Percentiles rank a stretch among this genome's conserved stretches.
phyloP scores from a whole-genome alignment of 2,797 vertebrate species.

The Lycodopsis pacificus region DNA sequence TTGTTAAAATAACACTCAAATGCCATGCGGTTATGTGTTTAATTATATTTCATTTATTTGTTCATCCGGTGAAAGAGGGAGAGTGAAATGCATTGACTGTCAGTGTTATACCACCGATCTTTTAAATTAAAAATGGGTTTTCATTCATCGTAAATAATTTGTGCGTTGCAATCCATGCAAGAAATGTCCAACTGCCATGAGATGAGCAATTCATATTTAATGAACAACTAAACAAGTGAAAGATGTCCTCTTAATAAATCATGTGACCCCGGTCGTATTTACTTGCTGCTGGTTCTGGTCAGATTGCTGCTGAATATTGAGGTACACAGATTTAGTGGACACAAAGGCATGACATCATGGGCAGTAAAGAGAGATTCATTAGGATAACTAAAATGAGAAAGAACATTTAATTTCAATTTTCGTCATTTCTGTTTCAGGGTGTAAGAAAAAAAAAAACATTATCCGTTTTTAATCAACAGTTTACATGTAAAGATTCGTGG shows the following conservation, averaged over 20 bases:
- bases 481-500: background rate
- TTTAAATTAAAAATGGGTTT: conserved; percentile 73
- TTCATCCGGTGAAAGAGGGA: background rate
- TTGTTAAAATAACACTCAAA: conserved; percentile 27
- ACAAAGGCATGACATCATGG: background rate
- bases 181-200: conserved; percentile 79
- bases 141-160: conserved; percentile 78
- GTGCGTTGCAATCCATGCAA: conserved; percentile 77
- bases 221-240: conserved; percentile 71
- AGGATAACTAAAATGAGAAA: background rate
- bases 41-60: background rate
- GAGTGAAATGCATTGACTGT: conserved; percentile 52
- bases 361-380: background rate
- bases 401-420: background rate
- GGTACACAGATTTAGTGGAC: background rate
- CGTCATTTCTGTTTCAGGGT: background rate
- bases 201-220: conserved; percentile 82
- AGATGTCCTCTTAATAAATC: conserved; percentile 79
- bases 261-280: conserved; percentile 44
- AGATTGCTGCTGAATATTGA: conserved; percentile 22
- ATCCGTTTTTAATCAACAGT: background rate
- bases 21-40: background rate
- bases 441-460: background rate
- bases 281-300: conserved; percentile 26
- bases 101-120: conserved; percentile 28